Percentiles rank a stretch among this genome's conserved stretches.
phyloP scores from a whole-genome alignment of 2,888 invertebrate species.

The Sphinx pinastri region DNA sequence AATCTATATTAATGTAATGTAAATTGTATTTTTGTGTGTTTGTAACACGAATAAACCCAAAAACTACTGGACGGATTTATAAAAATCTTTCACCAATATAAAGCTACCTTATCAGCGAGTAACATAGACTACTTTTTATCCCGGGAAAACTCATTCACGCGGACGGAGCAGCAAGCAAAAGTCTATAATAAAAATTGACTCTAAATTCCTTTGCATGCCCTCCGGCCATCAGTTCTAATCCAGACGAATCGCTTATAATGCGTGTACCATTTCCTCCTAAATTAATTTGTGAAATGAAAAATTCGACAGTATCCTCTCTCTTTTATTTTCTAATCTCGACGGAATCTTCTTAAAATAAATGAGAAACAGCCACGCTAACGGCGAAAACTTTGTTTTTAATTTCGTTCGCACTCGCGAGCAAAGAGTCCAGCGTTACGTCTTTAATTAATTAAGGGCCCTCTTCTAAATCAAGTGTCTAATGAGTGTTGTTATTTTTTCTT shows the following conservation, averaged over 20 bases:
- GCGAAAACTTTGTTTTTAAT: constrained; percentile 59
- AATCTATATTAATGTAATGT: no score
- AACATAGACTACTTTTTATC: no score
- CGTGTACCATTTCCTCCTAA: background rate
- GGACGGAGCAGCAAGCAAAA: no score
- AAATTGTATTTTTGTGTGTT: no score
- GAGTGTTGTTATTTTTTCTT: constrained; percentile 50
- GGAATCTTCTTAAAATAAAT: constrained; percentile 62
- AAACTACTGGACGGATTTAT: no score
- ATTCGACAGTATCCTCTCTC: constrained; percentile 47
- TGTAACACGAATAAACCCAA: no score
- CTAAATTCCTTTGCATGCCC: no score
- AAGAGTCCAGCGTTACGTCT: constrained; percentile 57
- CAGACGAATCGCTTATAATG: constrained; percentile 1
- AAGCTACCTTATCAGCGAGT: no score
- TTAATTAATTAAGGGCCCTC: constrained; percentile 62
- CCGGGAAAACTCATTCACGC: no score
- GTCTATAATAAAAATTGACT: no score
- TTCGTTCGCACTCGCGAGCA: constrained; percentile 43
- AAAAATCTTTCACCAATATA: no score
- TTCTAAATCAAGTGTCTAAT: constrained; percentile 61
- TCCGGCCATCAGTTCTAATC: background rate
- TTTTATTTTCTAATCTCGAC: constrained; percentile 50
- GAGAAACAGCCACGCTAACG: constrained; percentile 47
- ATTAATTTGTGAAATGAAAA: constrained; percentile 47